Base-by-base conservation (phyloP, 2,888 invertebrate species). In the Nomada fucata region DNA sequence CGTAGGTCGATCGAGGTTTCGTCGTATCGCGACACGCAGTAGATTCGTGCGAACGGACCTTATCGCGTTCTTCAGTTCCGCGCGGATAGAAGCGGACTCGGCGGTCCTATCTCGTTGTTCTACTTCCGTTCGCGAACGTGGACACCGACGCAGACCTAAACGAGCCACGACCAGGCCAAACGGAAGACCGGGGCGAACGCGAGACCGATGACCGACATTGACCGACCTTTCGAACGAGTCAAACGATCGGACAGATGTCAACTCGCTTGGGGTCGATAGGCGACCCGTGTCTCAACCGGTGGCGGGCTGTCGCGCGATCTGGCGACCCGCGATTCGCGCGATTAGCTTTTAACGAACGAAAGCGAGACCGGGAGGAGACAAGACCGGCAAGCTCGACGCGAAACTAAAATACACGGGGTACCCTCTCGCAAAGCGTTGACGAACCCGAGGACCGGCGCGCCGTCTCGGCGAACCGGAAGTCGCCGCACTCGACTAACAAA, bases 401-500 rank as follows among this genome's bases (percentile, higher is more conserved):
- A 3, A 36, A 36, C 36, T 36, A 47, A 47, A 47, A 15, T 47
- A 36, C 36, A 36, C 36, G 47, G 47, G 13, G 10, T 47, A 11
- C 10, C 15, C 47, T 15, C 13, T 47, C 47, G 47, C 15, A 47
- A 47, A 47, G 47, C 15, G 36, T 36, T 7, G 36, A 36, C 36
- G 36, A 36, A 36, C 36, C 7, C 36, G 36, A 36, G 20, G 65
- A 55, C 64, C 60, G 26, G 13, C 50, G 47, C 63, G 18, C 42
- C 26, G 84, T 77, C 69, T 59, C 57, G 80, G 44, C 60, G 50
- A 65, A 71, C 77, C 83, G 86, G 83, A 79, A 83, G 78, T 78
- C 26, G 69, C 36, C 64, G 70, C 68, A 61, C 59, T 55, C 64
- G 52, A 57, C 60, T 78, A 80, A 85, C 73, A 76, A 81, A 83